Evolutionary conservation across 2,888 invertebrate species (phyloP).

Genomic region (Melinaea marsaeus): DNA sequence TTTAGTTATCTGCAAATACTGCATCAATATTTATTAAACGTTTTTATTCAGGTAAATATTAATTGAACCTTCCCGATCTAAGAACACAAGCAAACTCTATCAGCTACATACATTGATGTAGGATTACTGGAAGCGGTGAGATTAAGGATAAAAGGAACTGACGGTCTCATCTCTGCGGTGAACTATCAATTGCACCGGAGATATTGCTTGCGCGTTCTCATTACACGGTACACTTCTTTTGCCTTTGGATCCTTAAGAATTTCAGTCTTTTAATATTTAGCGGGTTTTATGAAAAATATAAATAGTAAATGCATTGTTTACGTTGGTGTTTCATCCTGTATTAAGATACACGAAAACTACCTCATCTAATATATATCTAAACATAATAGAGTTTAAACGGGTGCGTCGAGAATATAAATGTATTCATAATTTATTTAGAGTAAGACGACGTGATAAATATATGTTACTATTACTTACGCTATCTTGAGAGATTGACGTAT

Average conservation of each 20-base stretch:
- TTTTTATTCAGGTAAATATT: no score
- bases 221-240: slow-evolving; percentile 12
- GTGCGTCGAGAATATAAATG: no score
- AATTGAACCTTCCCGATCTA: no score
- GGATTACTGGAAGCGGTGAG: slow-evolving; percentile 16
- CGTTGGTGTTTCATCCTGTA: background rate
- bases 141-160: slow-evolving; percentile 17
- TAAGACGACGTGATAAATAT: background rate
- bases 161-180: slow-evolving; percentile 15
- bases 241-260: slow-evolving; percentile 1
- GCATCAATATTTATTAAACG: no score
- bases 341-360: background rate
- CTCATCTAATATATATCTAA: background rate
- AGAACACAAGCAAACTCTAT: no score
- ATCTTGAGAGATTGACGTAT: background rate
- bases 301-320: background rate
- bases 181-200: slow-evolving; percentile 7
- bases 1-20: no score
- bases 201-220: slow-evolving; percentile 15
- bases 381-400: no score
- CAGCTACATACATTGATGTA: background rate
- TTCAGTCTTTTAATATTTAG: background rate
- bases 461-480: background rate
- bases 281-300: background rate
- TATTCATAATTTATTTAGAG: no score